A percentile compares a stretch with the other conserved stretches of the same genome.
Evolutionary conservation across 2,797 vertebrate genomes (phyloP).

Genomic region (Peromyscus nudipes): DNA sequence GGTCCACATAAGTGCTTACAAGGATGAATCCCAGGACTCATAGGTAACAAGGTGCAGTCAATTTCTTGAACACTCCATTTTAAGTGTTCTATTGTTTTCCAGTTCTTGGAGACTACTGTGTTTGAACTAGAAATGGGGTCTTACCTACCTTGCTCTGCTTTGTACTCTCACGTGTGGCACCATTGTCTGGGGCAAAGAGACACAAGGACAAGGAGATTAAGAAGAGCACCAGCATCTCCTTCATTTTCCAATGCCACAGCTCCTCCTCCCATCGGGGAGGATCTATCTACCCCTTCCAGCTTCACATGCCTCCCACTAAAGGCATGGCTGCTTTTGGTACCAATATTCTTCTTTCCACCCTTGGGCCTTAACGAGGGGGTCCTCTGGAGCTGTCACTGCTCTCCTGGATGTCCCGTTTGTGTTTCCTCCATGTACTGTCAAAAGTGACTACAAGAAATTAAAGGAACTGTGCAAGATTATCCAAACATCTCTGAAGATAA

Average conservation of each 20-base stretch:
- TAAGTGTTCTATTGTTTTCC: background rate
- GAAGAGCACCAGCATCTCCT: background rate
- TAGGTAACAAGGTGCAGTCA: background rate
- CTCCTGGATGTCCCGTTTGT: background rate
- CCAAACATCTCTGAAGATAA: conserved; percentile 17
- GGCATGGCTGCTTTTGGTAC: background rate
- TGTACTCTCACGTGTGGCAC: background rate
- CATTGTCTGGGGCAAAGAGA: background rate
- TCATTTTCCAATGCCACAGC: background rate
- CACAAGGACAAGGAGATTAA: background rate
- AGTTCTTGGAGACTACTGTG: background rate
- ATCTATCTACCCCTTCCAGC: background rate
- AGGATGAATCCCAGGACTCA: background rate
- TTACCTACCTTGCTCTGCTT: background rate
- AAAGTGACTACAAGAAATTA: background rate
- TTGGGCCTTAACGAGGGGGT: background rate
- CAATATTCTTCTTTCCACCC: background rate
- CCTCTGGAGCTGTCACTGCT: background rate
- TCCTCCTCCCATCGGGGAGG: background rate
- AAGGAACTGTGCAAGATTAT: background rate
- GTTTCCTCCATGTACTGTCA: background rate
- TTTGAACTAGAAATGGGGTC: background rate
- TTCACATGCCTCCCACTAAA: background rate
- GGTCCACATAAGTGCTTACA: background rate
- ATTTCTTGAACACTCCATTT: background rate